phyloP scores from a whole-genome alignment of 1,140 invertebrate species.

The Lineus longissimus region DNA sequence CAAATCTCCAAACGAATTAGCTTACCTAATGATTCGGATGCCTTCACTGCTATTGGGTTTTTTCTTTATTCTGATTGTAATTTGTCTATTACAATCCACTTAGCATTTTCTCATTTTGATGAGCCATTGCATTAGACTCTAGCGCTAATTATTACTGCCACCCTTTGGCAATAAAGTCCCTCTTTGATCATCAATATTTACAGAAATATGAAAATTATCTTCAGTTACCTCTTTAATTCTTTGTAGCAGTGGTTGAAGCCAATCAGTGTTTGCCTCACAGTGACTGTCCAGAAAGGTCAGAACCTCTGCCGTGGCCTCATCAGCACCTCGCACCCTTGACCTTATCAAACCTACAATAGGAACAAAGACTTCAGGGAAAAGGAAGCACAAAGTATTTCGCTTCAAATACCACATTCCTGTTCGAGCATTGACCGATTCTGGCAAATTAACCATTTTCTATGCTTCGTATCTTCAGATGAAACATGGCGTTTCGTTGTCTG shows the following conservation, averaged over 20 bases:
- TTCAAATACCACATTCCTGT: neutral
- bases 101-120: too few species aligned
- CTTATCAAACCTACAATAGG: conserved; percentile 46
- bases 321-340: conserved; percentile 52
- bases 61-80: too few species aligned
- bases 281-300: conserved; percentile 55
- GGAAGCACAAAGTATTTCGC: neutral
- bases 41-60: too few species aligned
- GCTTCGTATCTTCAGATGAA: neutral
- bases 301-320: conserved; percentile 46
- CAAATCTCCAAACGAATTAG: too few species aligned
- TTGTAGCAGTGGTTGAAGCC: conserved; percentile 53
- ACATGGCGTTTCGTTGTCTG: neutral
- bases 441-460: neutral
- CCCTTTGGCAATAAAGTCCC: too few species aligned
- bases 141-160: too few species aligned
- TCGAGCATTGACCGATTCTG: neutral
- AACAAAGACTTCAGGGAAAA: neutral
- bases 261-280: conserved; percentile 53
- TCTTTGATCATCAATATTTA: too few species aligned
- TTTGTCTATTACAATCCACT: too few species aligned
- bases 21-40: too few species aligned
- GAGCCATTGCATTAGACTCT: too few species aligned
- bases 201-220: neutral
- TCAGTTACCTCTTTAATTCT: conserved; percentile 47